Evolutionary conservation across 2,888 invertebrate species (phyloP), one percentile per base, ranked within the genome.

Genomic region (Hemicrepidius hirtus): DNA sequence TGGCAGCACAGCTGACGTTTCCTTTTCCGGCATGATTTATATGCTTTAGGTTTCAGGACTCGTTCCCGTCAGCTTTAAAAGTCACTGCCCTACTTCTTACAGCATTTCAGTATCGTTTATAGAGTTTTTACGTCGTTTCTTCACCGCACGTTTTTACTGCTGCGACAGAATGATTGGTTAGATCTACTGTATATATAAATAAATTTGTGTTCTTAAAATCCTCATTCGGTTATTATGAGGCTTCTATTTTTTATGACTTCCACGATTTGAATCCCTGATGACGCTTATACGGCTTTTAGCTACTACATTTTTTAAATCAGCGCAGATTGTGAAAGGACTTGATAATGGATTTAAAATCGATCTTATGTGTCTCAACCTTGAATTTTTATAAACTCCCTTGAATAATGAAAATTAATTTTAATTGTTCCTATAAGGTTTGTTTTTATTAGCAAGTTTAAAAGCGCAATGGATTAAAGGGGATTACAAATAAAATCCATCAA

Each of bases 51-150:
- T 57, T 57, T 57, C 57, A 37, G 32, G 60, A 63, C 28, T 46
- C 32, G 44, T 63, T 63, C 44, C 46, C 46, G 37, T 63, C 63
- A 32, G 46, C 63, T 63, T 63, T 63, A 63, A 63, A 63, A 63
- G 63, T 60, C 60, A 60, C 40, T 60, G 60, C 60, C 60, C 60
- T 24, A 53, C 28, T 53, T 53, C 53, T 53, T 53, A 53, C 53
- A 53, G 53, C 53, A 13, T 53, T 53, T 53, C 53, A 28, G 53
- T 53, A 53, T 53, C 53, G 53, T 53, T 53, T 53, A 53, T 53
- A 21, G 53, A 53, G 53, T 53, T 53, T 53, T 53, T 53, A 53
- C 53, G 53, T 28, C 53, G 53, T 53, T 53, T 53, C 53, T 53
- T 53, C 53, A 28, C 53, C 53, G 53, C 53, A 53, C 53, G 53